Base-by-base conservation (phyloP, 2,797 vertebrate genomes). In the Spea hammondii region DNA sequence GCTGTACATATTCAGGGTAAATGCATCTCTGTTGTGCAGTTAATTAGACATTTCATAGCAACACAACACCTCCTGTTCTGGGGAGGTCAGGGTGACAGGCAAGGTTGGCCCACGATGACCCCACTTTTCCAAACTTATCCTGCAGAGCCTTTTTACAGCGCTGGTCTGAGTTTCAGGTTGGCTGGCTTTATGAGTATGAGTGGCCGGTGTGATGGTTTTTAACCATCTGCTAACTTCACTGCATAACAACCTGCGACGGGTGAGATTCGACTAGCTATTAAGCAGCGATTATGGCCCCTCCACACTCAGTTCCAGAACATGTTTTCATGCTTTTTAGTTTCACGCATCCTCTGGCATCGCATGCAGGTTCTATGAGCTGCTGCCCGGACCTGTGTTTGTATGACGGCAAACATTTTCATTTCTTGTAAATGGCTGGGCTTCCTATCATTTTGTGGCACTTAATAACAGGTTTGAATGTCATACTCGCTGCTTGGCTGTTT, bases 371-470 rank as follows among this genome's bases (percentile, higher is more conserved):
- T 64, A 4, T 53, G 32, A 50, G 70, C 65, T 72, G 76, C 69
- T 78, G 69, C 69, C 76, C 71, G 59, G 67, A 65, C 72, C 72
- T 65, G 67, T 70, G 14, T 78, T 65, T 60, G 7, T 51, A n/a
- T 72, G 69, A 69, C 69, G 49, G 54, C 49, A 32, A 67, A 75
- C 12, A 65, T 47, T 69, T 72, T 71, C 55, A 49, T 72, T 47
- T 45, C 44, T 13, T 44, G 46, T 4, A 47, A 72, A 75, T 46
- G 32, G 64, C 60, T 80, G 73, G 57, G 14, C 68, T 72, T 67
- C 64, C 49, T 53, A 67, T 76, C 67, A 70, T 74, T 75, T 72
- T 69, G 68, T 71, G 79, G 73, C 73, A 80, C 79, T 66, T 76
- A 70, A 70, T 53, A 32, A 32, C 32, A 12, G 64, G 48, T 59